These are phyloP conservation scores for Fragum fragum DNA, from an alignment of 2,888 invertebrate species.

Conservation along the genomic window DNA sequence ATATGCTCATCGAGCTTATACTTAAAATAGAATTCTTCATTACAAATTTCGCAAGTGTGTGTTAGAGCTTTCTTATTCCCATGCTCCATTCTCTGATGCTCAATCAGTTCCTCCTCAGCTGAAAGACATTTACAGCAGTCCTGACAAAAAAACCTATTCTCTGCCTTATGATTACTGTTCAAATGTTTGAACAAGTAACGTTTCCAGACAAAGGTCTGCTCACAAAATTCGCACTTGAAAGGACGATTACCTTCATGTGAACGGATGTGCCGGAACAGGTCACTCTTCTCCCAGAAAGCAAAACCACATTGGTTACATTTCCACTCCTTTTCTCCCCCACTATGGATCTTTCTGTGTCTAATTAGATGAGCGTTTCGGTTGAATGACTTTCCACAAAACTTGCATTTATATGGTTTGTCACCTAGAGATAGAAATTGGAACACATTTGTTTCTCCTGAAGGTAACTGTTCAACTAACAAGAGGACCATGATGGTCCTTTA, in stretches of 20 bases:
- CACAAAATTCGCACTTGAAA: slow-evolving; percentile 60
- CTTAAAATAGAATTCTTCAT: slow-evolving; percentile 63
- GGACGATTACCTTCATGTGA: slow-evolving; percentile 67
- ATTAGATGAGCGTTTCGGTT: slow-evolving; percentile 65
- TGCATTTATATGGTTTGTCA: slow-evolving; percentile 66
- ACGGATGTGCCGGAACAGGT: slow-evolving; percentile 58
- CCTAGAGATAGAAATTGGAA: slow-evolving; percentile 52
- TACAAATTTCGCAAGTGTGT: slow-evolving; percentile 56
- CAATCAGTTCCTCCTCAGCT: slow-evolving; percentile 35
- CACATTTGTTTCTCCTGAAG: too few species aligned
- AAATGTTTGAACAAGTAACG: slow-evolving; percentile 64
- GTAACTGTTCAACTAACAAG: background rate
- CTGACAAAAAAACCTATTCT: slow-evolving; percentile 52
- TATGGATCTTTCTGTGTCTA: slow-evolving; percentile 64
- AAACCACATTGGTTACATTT: slow-evolving; percentile 63
- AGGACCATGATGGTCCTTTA: background rate
- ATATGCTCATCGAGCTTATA: slow-evolving; percentile 65
- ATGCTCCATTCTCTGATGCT: slow-evolving; percentile 50
- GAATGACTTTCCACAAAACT: slow-evolving; percentile 66
- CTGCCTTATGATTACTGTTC: slow-evolving; percentile 53
- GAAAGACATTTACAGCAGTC: slow-evolving; percentile 46
- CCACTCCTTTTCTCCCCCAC: slow-evolving; percentile 60
- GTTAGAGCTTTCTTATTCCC: slow-evolving; percentile 52
- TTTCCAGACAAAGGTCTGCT: slow-evolving; percentile 67
- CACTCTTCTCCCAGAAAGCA: slow-evolving; percentile 68